These are phyloP conservation scores for Pteronura brasiliensis DNA, from an alignment of 2,113 vertebrate species.

Conservation along the genomic window DNA sequence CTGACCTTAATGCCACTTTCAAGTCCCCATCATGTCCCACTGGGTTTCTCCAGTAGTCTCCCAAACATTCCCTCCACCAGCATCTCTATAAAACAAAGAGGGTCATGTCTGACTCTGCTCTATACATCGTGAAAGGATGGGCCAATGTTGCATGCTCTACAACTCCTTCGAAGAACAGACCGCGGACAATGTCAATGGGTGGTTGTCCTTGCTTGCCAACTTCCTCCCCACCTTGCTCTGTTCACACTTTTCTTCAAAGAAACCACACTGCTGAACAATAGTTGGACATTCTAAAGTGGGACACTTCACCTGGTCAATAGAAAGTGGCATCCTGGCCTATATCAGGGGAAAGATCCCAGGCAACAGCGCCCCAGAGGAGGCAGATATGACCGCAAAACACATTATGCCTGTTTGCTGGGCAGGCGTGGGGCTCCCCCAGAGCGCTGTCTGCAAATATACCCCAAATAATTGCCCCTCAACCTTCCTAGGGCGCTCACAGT, in stretches of 20 bases:
- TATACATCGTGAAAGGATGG: not conserved
- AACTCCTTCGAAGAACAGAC: not conserved
- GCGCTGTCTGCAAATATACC: not conserved
- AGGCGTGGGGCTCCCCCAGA: not conserved
- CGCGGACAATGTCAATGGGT: not conserved
- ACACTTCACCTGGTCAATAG: not conserved
- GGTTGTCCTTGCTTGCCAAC: not conserved
- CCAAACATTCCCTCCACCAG: not conserved
- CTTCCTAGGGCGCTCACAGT: not conserved
- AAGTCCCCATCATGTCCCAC: not conserved
- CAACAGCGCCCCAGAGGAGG: not conserved
- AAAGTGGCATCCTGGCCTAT: not conserved
- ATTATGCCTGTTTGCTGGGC: not conserved
- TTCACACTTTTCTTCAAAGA: slow-evolving; percentile 47
- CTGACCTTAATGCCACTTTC: not conserved
- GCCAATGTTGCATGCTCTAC: not conserved
- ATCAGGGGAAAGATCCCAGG: not conserved
- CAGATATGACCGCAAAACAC: slow-evolving; percentile 22
- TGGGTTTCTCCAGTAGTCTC: not conserved
- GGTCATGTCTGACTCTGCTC: not conserved
- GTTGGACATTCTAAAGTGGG: not conserved
- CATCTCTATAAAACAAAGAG: not conserved
- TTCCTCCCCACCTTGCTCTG: not conserved
- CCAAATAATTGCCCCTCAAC: not conserved
- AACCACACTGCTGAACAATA: not conserved